Conservation (phyloP, 2,888 invertebrate genomes). For the Helicoverpa assulta region DNA sequence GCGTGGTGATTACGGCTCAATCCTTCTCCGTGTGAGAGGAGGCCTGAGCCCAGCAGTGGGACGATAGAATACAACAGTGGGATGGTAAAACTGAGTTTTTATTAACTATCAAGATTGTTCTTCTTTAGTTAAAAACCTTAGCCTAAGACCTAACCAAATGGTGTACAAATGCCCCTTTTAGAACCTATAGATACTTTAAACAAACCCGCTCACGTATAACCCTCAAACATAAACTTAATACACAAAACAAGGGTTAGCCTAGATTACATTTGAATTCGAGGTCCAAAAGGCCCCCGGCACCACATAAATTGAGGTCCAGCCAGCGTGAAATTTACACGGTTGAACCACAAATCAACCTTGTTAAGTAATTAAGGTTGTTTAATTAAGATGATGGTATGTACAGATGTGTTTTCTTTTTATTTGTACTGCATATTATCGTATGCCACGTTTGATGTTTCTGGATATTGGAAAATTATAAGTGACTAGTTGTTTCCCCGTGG, state of each 20-base stretch:
- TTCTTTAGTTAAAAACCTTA: too few relatives aligned
- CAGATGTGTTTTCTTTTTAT: neutral
- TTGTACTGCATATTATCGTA: too few relatives aligned
- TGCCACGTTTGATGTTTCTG: too few relatives aligned
- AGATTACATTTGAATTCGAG: slow-evolving; percentile 54
- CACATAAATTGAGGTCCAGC: slow-evolving; percentile 47
- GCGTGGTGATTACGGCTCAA: too few relatives aligned
- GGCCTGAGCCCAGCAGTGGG: too few relatives aligned
- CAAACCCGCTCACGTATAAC: neutral
- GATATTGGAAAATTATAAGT: too few relatives aligned
- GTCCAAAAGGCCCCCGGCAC: slow-evolving; percentile 31
- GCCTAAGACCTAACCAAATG: too few relatives aligned
- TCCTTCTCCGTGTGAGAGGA: too few relatives aligned
- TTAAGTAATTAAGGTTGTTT: slow-evolving; percentile 13
- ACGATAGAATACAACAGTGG: too few relatives aligned
- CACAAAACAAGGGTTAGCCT: slow-evolving; percentile 35
- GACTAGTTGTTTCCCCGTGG: too few relatives aligned
- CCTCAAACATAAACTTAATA: slow-evolving; percentile 15
- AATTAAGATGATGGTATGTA: neutral
- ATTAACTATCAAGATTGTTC: too few relatives aligned
- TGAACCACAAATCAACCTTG: slow-evolving; percentile 27
- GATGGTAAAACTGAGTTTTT: too few relatives aligned
- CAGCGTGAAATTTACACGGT: slow-evolving; percentile 17
- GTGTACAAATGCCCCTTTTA: neutral
- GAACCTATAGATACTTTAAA: neutral